phyloP scores from a whole-genome alignment of 2,113 vertebrate genomes.

The Pterocles gutturalis region DNA sequence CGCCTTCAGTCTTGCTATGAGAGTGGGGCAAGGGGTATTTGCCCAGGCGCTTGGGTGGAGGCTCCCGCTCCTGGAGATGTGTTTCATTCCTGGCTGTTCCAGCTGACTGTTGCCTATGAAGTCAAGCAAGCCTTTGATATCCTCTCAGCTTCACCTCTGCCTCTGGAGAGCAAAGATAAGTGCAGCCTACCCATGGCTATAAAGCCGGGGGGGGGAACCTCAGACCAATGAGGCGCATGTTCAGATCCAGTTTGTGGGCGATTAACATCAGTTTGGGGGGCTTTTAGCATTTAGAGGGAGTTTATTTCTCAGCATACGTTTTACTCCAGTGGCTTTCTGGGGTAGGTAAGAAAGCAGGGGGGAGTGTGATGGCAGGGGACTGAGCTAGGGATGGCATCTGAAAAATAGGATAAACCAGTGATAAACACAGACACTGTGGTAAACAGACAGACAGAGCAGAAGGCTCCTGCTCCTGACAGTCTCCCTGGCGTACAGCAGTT shows the following conservation, averaged over 20 bases:
- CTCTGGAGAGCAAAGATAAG: slow-evolving; percentile 8
- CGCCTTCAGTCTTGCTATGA: background rate
- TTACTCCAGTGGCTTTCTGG: background rate
- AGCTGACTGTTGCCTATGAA: background rate
- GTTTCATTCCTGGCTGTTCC: background rate
- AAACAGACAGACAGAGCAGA: slow-evolving; percentile 57
- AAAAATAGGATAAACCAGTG: background rate
- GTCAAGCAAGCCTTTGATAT: background rate
- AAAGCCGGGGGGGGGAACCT: background rate
- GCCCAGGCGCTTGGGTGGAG: background rate
- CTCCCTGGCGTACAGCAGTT: background rate
- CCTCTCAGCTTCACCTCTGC: background rate
- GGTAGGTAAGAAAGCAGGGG: background rate
- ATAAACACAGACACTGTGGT: background rate
- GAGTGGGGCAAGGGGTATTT: background rate
- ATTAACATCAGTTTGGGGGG: background rate
- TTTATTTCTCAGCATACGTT: background rate
- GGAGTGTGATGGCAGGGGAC: background rate
- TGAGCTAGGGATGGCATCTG: background rate
- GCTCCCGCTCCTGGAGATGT: background rate
- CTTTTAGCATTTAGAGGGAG: background rate
- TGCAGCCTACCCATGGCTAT: background rate
- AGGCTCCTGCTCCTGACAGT: slow-evolving; percentile 33
- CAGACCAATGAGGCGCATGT: rapidly evolving
- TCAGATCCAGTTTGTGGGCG: background rate